Conservation (phyloP, 2,113 vertebrate species). For the Heloderma charlesbogerti region DNA sequence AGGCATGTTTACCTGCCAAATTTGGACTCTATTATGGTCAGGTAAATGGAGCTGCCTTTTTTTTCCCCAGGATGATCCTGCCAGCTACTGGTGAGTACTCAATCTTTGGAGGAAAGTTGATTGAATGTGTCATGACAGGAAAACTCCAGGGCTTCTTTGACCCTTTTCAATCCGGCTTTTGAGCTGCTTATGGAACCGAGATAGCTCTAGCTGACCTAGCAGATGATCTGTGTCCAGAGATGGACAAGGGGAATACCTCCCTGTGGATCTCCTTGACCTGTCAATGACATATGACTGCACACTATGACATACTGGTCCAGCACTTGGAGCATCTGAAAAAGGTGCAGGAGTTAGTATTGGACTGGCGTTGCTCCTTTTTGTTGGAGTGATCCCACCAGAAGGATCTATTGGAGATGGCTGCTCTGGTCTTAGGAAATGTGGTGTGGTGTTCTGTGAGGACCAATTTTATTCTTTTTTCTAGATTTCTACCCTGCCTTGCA, state of each 20-base stretch:
- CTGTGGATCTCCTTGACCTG: not conserved
- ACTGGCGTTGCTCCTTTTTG: not conserved
- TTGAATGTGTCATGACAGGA: not conserved
- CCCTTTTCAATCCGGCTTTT: not conserved
- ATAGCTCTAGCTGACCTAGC: not conserved
- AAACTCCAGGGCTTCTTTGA: not conserved
- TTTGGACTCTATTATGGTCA: not conserved
- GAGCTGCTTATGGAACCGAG: not conserved
- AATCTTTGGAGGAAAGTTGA: not conserved
- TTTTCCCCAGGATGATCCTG: not conserved
- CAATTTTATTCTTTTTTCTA: not conserved
- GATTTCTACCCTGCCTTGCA: not conserved
- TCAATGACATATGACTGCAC: not conserved
- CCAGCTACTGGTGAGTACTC: not conserved
- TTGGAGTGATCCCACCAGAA: not conserved
- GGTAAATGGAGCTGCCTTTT: not conserved
- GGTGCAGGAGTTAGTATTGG: not conserved
- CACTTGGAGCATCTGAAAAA: not conserved
- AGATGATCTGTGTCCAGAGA: not conserved
- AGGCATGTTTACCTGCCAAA: not conserved
- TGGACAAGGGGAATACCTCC: not conserved
- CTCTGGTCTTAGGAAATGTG: not conserved
- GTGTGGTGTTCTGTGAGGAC: not conserved
- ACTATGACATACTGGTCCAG: too few species aligned
- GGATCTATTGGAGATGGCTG: not conserved